Percentiles rank a stretch among this genome's conserved stretches.
These are phyloP conservation scores for Mayetiola destructor DNA, from an alignment of 2,888 invertebrate genomes.

Conservation along the genomic window DNA sequence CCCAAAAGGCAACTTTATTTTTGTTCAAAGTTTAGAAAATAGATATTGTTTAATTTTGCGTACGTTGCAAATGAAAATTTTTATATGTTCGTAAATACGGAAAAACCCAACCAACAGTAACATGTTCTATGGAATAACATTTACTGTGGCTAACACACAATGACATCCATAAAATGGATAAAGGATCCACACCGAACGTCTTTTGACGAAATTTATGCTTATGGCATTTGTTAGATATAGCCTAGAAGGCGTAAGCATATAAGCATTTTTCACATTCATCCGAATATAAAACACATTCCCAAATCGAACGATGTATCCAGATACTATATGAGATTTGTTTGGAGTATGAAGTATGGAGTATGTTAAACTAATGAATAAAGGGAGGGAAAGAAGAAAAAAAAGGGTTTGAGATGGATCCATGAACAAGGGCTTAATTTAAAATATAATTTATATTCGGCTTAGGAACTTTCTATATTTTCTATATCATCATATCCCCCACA, in stretches of 20 bases:
- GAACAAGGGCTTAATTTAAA: constrained; percentile 14
- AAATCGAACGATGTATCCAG: too few relatives aligned
- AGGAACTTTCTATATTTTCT: not conserved
- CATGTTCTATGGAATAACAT: too few relatives aligned
- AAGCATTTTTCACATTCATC: too few relatives aligned
- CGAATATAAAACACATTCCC: too few relatives aligned
- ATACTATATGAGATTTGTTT: too few relatives aligned
- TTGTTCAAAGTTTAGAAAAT: constrained; percentile 14
- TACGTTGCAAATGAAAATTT: constrained; percentile 5
- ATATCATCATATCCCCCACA: not conserved
- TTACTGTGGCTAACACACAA: too few relatives aligned
- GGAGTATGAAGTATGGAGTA: too few relatives aligned
- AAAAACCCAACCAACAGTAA: too few relatives aligned
- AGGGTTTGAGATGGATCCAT: too few relatives aligned
- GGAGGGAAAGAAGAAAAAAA: too few relatives aligned
- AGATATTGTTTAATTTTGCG: constrained; percentile 14
- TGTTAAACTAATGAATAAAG: too few relatives aligned
- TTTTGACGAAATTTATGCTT: not conserved
- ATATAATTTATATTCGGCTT: constrained; percentile 15
- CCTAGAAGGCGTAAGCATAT: not conserved
- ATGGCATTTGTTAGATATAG: not conserved
- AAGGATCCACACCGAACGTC: not conserved
- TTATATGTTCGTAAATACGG: too few relatives aligned
- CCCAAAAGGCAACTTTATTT: constrained; percentile 1
- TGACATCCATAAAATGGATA: not conserved